These are phyloP conservation scores for Promerops cafer DNA, from an alignment of 2,113 vertebrate genomes.

Conservation along the genomic window DNA sequence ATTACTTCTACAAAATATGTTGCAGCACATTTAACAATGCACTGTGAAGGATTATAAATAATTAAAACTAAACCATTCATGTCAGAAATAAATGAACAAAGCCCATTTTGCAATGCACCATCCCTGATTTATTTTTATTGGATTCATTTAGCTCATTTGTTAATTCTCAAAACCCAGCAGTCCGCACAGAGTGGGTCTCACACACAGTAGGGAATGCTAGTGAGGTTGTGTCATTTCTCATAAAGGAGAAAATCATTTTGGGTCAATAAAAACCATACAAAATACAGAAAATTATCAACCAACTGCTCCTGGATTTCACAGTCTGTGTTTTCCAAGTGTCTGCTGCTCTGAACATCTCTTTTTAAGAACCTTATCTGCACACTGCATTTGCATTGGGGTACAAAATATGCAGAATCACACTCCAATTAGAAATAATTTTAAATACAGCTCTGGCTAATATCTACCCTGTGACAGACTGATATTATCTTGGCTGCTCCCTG, in stretches of 20 bases:
- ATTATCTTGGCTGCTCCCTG: background rate
- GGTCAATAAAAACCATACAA: background rate
- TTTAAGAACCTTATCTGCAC: background rate
- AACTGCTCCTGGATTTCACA: background rate
- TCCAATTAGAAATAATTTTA: background rate
- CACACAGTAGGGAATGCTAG: background rate
- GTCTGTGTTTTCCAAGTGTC: background rate
- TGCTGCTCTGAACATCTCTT: background rate
- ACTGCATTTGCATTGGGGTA: background rate
- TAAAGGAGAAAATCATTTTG: background rate
- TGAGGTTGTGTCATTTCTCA: background rate
- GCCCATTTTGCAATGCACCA: slow-evolving; percentile 40
- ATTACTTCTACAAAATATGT: slow-evolving; percentile 21
- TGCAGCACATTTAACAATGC: slow-evolving; percentile 25
- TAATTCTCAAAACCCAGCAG: slow-evolving; percentile 36
- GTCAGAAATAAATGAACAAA: slow-evolving; percentile 64
- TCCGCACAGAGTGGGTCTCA: background rate
- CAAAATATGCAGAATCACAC: slow-evolving; percentile 31
- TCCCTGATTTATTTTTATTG: slow-evolving; percentile 55
- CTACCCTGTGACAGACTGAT: background rate
- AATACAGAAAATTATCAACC: background rate
- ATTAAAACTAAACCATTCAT: slow-evolving; percentile 56
- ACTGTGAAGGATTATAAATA: slow-evolving; percentile 56
- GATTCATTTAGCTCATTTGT: slow-evolving; percentile 25
- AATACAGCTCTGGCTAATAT: background rate